Evolutionary conservation across 2,113 vertebrate genomes (phyloP), one percentile per base, ranked within the genome.

Genomic region (Tachuris rubrigastra): DNA sequence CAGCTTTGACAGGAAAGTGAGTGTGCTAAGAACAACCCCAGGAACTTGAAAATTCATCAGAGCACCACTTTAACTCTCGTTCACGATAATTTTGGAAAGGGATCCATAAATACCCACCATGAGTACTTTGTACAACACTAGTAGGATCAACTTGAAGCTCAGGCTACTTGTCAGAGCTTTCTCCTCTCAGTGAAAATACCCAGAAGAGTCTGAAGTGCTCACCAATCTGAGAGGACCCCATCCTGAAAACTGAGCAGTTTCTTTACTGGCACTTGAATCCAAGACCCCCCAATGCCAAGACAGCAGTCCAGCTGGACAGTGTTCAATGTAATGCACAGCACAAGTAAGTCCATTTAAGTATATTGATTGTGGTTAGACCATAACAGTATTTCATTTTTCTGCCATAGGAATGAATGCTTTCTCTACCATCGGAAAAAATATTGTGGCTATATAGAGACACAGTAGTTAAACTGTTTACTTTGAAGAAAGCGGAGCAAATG

Each of bases 1-100:
- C 79, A 81, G 25, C 60, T 93, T 83, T 74, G 72, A 77, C 73
- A 78, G 76, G 60, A 90, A 95, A 91, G 68, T 24, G 42, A 94
- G 50, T 3, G 3, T 47, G 42, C 85, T 91, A 93, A 96, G 94
- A 95, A 86, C 17, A 74, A 53, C 44, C 44, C 47, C 52, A 52
- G 88, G 47, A 96, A 81, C 60, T 46, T 65, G 46, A 74, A 69
- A 95, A 94, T 55, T 74, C 42, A 73, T 58, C 65, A 90, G 73
- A 92, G 44, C 17, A 49, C 16, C 37, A 81, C 59, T 92, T 79
- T 7, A 84, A 21, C 25, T 55, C 44, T 63, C 33, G 19, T 53
- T 85, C 71, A 27, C 2, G 28, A 31, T 27, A 90, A 92, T 67
- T 95, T 92, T 82, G 89, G 77, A 72, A 84, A 89, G 52, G 33